These are phyloP conservation scores for Microdon myrmicae DNA, from an alignment of 2,888 invertebrate genomes.

Conservation along the genomic window DNA sequence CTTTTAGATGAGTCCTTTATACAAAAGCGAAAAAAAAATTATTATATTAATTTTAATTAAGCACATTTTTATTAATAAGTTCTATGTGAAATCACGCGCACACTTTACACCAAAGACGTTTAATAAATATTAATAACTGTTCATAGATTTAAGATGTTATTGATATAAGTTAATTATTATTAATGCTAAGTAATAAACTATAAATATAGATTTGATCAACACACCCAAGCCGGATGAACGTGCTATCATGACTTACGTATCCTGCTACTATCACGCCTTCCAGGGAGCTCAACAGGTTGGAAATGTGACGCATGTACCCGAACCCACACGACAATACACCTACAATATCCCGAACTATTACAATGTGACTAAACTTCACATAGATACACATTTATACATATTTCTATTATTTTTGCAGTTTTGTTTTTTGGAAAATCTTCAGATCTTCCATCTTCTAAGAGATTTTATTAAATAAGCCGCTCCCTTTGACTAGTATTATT, in stretches of 20 bases:
- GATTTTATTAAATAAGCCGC: not conserved
- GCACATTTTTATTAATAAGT: not conserved
- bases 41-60: too few relatives aligned
- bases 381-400: conserved; percentile 64
- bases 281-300: conserved; percentile 98
- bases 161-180: conserved; percentile 1
- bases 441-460: conserved; percentile 5
- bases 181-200: conserved; percentile 11
- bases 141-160: not conserved
- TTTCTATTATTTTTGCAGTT: conserved; percentile 38
- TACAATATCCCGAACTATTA: conserved; percentile 67
- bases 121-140: too few relatives aligned
- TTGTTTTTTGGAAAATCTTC: conserved; percentile 53
- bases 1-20: too few relatives aligned
- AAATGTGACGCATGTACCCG: conserved; percentile 67
- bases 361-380: conserved; percentile 68
- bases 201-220: conserved; percentile 94
- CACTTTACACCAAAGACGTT: too few relatives aligned
- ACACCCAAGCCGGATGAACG: conserved; percentile 99
- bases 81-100: not conserved
- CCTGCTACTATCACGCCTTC: conserved; percentile 99
- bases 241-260: conserved; percentile 99
- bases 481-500: conserved; percentile 2
- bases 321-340: conserved; percentile 68
- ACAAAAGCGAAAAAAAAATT: too few relatives aligned